Evolutionary conservation across 64 coral and sea anemone species (phyloP).

Genomic region (Hydrozoanthus tunicans): DNA sequence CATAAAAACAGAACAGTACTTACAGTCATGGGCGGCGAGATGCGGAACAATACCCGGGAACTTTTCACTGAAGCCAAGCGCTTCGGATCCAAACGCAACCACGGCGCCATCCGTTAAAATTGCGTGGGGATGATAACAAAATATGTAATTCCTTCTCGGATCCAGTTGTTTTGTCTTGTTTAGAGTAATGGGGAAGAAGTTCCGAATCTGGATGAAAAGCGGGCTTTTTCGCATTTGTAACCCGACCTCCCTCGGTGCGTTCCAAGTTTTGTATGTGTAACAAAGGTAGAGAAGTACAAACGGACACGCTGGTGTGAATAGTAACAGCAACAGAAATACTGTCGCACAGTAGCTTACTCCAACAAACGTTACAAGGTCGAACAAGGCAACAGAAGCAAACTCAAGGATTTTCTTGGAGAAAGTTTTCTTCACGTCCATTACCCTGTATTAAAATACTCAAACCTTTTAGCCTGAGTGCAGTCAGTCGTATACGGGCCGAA

Average conservation of each 20-base stretch:
- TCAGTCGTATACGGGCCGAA: too few relatives aligned
- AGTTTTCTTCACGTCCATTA: not conserved
- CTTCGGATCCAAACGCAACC: constrained; percentile 57
- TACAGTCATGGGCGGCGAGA: constrained; percentile 54
- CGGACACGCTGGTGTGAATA: not conserved
- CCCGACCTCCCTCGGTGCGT: constrained; percentile 14
- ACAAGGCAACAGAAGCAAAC: constrained; percentile 20
- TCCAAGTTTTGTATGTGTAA: constrained; percentile 21
- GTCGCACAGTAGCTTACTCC: not conserved
- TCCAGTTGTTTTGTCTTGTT: constrained; percentile 50
- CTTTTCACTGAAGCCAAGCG: constrained; percentile 46
- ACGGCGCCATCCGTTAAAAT: constrained; percentile 57
- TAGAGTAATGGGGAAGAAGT: constrained; percentile 67
- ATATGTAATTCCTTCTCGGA: constrained; percentile 59
- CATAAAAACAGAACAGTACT: not conserved
- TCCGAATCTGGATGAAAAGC: constrained; percentile 39
- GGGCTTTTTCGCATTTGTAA: constrained; percentile 14
- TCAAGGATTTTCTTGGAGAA: not conserved
- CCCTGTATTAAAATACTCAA: too few relatives aligned
- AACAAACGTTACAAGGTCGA: not conserved
- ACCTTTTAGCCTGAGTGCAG: too few relatives aligned
- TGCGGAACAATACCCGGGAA: constrained; percentile 70
- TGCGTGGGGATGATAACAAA: constrained; percentile 75
- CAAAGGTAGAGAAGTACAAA: not conserved
- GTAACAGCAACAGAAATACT: not conserved